Conservation (phyloP, 2,888 invertebrate species). For the Eilema depressum region DNA sequence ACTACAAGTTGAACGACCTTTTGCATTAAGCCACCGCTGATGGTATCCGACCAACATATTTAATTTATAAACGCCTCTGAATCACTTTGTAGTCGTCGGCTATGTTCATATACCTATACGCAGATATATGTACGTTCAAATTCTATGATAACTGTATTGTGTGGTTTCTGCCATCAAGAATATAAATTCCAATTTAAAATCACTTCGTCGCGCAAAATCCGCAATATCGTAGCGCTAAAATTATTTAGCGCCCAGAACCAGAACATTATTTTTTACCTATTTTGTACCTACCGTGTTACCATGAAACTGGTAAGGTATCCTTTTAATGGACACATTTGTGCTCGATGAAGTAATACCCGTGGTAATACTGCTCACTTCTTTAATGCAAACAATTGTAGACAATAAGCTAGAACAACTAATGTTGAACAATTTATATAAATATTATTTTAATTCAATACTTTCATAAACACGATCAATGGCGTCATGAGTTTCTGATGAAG, state of each 20-base stretch:
- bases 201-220: no score
- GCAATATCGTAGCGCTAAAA: no score
- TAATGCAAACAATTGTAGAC: conserved; percentile 6
- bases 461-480: conserved; percentile 22
- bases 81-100: conserved; percentile 64
- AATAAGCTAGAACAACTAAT: conserved; percentile 15
- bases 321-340: not conserved
- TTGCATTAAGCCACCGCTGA: conserved; percentile 61
- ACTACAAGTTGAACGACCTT: conserved; percentile 75
- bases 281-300: not conserved
- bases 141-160: not conserved
- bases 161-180: conserved; percentile 17
- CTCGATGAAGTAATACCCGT: not conserved
- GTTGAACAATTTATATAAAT: conserved; percentile 5
- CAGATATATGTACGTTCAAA: conserved; percentile 2
- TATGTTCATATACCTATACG: conserved; percentile 21
- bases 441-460: conserved; percentile 18
- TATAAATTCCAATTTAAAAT: not conserved
- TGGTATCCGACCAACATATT: conserved; percentile 61
- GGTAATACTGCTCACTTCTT: not conserved
- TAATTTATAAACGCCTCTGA: conserved; percentile 64
- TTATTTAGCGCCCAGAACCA: not conserved
- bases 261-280: not conserved
- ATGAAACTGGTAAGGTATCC: not conserved
- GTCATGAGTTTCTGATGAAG: conserved; percentile 29